These are phyloP conservation scores for Rhinolophus sinicus DNA, from an alignment of 2,113 vertebrate genomes.

Conservation along the genomic window DNA sequence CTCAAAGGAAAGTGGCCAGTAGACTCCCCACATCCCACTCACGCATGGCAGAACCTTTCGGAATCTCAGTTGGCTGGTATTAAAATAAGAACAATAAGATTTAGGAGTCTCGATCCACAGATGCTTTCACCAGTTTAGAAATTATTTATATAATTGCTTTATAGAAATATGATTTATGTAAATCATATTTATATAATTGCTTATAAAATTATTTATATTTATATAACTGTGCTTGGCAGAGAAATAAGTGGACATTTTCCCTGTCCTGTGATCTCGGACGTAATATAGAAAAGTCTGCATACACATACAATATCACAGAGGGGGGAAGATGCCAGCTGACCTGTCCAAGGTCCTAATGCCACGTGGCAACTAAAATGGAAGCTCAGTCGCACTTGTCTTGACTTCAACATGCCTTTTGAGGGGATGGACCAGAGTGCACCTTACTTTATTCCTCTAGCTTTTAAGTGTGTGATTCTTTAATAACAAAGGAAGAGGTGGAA, in stretches of 20 bases:
- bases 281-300: not conserved
- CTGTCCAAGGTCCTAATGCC: no score
- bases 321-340: fast-evolving
- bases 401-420: not conserved
- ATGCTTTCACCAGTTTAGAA: not conserved
- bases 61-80: not conserved
- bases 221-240: not conserved
- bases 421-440: not conserved
- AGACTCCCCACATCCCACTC: conserved; percentile 6
- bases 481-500: not conserved
- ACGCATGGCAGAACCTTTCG: conserved; percentile 51
- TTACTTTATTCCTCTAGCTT: not conserved
- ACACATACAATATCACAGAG: not conserved
- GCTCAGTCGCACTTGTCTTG: no score
- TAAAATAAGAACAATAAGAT: conserved; percentile 39
- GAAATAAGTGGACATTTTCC: not conserved
- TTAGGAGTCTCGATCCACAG: not conserved
- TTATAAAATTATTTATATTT: no score
- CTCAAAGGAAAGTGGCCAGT: conserved; percentile 66
- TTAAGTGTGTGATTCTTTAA: not conserved
- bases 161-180: no score
- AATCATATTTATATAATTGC: no score
- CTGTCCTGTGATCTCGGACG: fast-evolving
- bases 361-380: not conserved
- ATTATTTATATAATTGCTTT: not conserved